phyloP scores from a whole-genome alignment of 2,113 vertebrate species.

The Xenotilapia longispinis region DNA sequence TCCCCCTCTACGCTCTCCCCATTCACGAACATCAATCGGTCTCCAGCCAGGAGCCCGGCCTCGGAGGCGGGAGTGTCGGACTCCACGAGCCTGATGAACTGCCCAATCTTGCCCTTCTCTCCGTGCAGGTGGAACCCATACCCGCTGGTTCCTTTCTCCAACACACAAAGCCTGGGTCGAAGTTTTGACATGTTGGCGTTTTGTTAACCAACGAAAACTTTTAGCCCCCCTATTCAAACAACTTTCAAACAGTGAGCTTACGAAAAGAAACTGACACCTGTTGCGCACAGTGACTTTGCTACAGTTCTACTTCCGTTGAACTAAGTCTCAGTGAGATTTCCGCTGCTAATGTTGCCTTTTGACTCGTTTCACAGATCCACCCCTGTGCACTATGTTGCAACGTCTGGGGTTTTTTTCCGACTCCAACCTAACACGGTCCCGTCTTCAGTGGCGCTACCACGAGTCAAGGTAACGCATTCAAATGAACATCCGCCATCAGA shows the following conservation, averaged over 20 bases:
- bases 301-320: slow-evolving; percentile 12
- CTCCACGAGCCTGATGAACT: slow-evolving; percentile 91
- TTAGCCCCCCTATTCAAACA: not conserved
- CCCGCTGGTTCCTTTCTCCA: slow-evolving; percentile 78
- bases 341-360: not conserved
- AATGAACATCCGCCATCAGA: rapidly evolving
- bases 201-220: not conserved
- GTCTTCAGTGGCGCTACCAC: not conserved
- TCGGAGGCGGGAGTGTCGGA: slow-evolving; percentile 79
- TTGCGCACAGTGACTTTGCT: not conserved
- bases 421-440: not conserved
- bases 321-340: not conserved
- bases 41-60: slow-evolving; percentile 82
- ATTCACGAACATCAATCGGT: slow-evolving; percentile 84
- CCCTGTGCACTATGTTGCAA: slow-evolving; percentile 1
- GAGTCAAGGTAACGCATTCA: not conserved
- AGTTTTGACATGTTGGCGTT: slow-evolving; percentile 48
- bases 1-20: slow-evolving; percentile 86
- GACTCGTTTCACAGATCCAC: not conserved
- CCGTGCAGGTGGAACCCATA: slow-evolving; percentile 90
- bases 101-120: slow-evolving; percentile 81
- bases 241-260: not conserved
- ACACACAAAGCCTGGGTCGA: slow-evolving; percentile 77
- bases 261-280: slow-evolving; percentile 9
- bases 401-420: rapidly evolving